phyloP scores from a whole-genome alignment of 2,113 vertebrate species.

The Caranx melampygus region DNA sequence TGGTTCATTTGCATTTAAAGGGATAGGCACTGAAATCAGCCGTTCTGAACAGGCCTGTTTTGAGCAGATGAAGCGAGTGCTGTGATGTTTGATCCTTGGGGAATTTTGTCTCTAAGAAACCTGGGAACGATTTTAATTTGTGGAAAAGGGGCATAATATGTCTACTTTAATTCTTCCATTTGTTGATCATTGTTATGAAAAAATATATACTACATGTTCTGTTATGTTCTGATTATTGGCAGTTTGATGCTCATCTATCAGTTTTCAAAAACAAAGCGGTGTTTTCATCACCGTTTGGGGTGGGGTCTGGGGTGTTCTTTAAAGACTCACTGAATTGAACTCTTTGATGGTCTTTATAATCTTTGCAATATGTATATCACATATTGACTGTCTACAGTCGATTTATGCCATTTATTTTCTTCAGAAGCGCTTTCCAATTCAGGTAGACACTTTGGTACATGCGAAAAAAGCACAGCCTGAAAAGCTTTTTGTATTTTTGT shows the following conservation, averaged over 20 bases:
- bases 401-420: not conserved
- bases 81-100: too few relatives aligned
- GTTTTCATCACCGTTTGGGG: not conserved
- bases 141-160: too few relatives aligned
- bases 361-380: not conserved
- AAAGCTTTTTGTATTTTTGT: not conserved
- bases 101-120: too few relatives aligned
- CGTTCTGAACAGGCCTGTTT: too few relatives aligned
- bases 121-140: too few relatives aligned
- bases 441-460: not conserved
- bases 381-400: too few relatives aligned
- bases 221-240: too few relatives aligned
- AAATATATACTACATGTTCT: not conserved
- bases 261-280: not conserved
- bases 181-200: not conserved
- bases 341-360: not conserved
- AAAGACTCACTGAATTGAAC: not conserved
- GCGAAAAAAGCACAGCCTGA: not conserved
- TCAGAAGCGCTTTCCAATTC: not conserved
- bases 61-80: too few relatives aligned
- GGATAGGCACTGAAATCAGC: too few relatives aligned
- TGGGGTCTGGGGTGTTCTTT: not conserved
- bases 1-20: too few relatives aligned
- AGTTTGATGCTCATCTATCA: not conserved
- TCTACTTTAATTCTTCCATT: not conserved